Evolutionary conservation across 2,888 invertebrate species (phyloP), one percentile per base, ranked within the genome.

Genomic region (Tetrapedia diversipes): DNA sequence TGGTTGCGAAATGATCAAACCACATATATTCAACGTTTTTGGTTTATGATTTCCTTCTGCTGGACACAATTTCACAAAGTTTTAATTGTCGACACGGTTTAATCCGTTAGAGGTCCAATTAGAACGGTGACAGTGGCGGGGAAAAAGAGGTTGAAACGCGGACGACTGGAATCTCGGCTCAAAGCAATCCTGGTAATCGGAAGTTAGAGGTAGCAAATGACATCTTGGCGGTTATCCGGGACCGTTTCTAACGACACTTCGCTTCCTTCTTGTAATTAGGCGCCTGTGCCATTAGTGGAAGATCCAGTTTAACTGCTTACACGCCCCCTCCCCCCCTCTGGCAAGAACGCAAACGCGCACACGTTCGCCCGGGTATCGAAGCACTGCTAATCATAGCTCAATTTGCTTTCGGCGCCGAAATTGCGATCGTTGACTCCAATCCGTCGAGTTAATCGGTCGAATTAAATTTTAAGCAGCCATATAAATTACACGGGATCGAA

Each of bases 241-340:
- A 79, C 53, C 71, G 68, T 77, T 81, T 82, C 81, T 76, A 80
- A 84, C 72, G 82, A 80, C 77, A 77, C 77, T 79, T 79, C 45
- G 78, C 79, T 84, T 81, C 83, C 83, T 78, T 78, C 80, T 81
- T 79, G 86, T 85, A 86, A 87, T 87, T 86, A 86, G 83, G 79
- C 84, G 73, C 56, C 76, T 77, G 57, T 67, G 78, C 73, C 79
- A 80, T 82, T 82, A 82, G 74, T 59, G 64, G 49, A 60, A 69
- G 63, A 82, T 81, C 72, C 65, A 69, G 77, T 77, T 79, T 71
- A 81, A 81, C 76, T 75, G 74, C 68, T 81, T 66, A 57, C 68
- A 49, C 72, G 57, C 45, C 66, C 61, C 70, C 70, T n/a, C 72
- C 53, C 45, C 66, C 61, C 70, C 70, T n/a, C 16, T 6, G 32